A percentile compares a stretch with the other conserved stretches of the same genome.
Conservation (phyloP, 2,113 vertebrate species). For the Marmota monax region DNA sequence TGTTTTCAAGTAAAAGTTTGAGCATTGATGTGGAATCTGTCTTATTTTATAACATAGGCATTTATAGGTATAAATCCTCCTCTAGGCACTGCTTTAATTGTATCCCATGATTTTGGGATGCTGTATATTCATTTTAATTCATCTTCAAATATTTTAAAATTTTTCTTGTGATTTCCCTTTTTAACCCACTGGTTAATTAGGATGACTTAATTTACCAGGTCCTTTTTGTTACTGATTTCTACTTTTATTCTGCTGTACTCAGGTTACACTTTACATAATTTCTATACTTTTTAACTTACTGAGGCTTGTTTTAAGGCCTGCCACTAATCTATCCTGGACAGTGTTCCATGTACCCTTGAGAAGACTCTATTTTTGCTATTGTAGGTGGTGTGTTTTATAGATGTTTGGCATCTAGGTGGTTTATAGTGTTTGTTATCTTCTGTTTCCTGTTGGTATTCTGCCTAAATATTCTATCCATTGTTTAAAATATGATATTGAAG, state of each 20-base stretch:
- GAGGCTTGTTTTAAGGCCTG: background rate
- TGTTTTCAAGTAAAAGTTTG: background rate
- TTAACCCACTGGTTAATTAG: too few relatives aligned
- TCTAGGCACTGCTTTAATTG: background rate
- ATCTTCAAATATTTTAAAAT: background rate
- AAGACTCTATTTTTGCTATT: background rate
- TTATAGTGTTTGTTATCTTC: background rate
- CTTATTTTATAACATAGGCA: background rate
- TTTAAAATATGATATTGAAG: background rate
- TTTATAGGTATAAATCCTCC: background rate
- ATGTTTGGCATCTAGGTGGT: background rate
- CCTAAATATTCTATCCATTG: background rate
- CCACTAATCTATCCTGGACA: background rate
- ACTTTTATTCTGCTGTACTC: background rate
- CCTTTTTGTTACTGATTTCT: background rate
- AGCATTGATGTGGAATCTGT: background rate
- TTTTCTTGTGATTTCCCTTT: background rate
- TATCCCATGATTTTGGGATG: background rate
- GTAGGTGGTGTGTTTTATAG: background rate
- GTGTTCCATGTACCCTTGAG: background rate
- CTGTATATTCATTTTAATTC: background rate
- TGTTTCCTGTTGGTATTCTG: background rate
- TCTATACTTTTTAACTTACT: background rate
- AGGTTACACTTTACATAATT: background rate
- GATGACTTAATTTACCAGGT: too few relatives aligned